Base-by-base conservation (phyloP, 2,888 invertebrate species). In the Aphodius granarius region DNA sequence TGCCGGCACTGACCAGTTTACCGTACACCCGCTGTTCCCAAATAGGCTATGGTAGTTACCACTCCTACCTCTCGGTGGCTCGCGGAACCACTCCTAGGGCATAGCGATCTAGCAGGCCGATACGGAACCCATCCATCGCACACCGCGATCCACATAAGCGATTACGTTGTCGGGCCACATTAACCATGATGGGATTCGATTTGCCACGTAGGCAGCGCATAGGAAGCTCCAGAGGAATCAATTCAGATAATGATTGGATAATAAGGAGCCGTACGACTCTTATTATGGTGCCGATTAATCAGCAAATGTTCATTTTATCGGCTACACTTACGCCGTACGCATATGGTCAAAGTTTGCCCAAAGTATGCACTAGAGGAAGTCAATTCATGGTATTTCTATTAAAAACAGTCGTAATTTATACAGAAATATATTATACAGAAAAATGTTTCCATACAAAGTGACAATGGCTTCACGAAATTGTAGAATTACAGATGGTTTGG, bases 1-100 rank as follows among this genome's bases (percentile, higher is more conserved):
- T 75, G 66, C 72, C 43, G 43, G 66, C 63, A 66, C 63, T 71
- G 71, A 74, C 70, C 74, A 64, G 74, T 74, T 70, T 71, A 71
- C 74, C 66, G 72, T 75, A 75, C 76, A 73, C 76, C 76, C 76
- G 76, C 76, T 76, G 76, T 73, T 76, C 73, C 43, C 73, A 76
- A 73, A 21, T 71, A 73, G 73, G 71, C 71, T 66, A 73, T 73
- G 73, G 76, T 74, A 76, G 76, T 73, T 66, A 73, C 73, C 76
- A 73, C 73, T 76, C 76, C 76, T 73, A 74, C 70, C 76, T 66
- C 21, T 68, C 17, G 73, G 76, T 70, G 64, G 65, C 66, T 63
- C 63, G 66, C 70, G 21, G 23, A 73, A 76, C 76, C 76, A 66
- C 76, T 76, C 76, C 76, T 70, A 71, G 73, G 43, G 71, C 68